A percentile compares a stretch with the other conserved stretches of the same genome.
These are phyloP conservation scores for Callipepla squamata DNA, from an alignment of 2,113 vertebrate genomes.

Conservation along the genomic window DNA sequence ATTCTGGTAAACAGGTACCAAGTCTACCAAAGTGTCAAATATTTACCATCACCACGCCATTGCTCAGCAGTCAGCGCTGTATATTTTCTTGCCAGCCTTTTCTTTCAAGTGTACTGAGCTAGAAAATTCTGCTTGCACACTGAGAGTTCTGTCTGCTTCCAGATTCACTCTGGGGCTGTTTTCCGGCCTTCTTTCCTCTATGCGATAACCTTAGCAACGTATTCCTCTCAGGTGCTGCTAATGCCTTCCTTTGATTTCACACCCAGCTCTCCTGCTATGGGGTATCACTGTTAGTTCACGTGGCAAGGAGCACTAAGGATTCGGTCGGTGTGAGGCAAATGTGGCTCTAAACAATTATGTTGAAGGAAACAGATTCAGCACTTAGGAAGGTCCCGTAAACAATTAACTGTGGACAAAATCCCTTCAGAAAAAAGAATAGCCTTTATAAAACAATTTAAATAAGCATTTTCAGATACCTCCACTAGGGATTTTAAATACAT, in stretches of 20 bases:
- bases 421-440: not conserved
- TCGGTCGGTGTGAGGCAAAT: not conserved
- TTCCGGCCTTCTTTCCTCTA: not conserved
- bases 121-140: not conserved
- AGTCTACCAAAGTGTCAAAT: not conserved
- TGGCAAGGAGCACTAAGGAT: not conserved
- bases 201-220: not conserved
- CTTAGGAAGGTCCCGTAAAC: not conserved
- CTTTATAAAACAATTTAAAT: not conserved
- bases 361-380: not conserved
- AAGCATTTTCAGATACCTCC: conserved; percentile 6
- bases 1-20: not conserved
- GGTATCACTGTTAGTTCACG: not conserved
- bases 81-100: not conserved
- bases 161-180: not conserved
- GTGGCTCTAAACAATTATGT: not conserved
- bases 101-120: not conserved
- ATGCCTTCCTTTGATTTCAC: not conserved
- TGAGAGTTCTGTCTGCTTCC: not conserved
- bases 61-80: not conserved
- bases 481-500: not conserved
- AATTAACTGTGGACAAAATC: not conserved
- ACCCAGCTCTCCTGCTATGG: not conserved
- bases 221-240: not conserved
- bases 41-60: not conserved